phyloP scores from a whole-genome alignment of 2,113 vertebrate species.

The Picathartes gymnocephalus region DNA sequence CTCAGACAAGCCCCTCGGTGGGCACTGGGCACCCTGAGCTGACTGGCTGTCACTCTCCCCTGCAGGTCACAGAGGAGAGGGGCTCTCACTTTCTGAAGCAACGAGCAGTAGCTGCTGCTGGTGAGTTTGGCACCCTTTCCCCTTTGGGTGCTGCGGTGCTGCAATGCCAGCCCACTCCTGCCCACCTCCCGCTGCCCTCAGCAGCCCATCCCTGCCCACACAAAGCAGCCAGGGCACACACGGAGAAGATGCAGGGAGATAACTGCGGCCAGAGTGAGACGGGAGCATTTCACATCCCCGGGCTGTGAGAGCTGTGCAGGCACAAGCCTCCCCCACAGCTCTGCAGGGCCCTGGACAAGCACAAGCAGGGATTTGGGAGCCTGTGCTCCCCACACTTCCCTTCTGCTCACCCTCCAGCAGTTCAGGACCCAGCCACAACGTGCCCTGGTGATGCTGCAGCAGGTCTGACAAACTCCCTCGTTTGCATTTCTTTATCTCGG shows the following conservation, averaged over 20 bases:
- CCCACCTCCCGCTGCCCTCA: neutral
- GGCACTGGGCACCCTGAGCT: neutral
- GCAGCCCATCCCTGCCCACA: neutral
- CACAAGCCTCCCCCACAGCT: neutral
- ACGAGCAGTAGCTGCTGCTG: neutral
- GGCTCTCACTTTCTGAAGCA: constrained; percentile 12
- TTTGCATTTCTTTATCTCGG: neutral
- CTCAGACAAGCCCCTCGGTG: rapidly evolving
- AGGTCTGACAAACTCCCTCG: neutral
- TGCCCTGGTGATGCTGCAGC: neutral
- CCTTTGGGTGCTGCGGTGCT: neutral
- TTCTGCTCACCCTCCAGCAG: rapidly evolving
- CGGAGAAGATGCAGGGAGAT: neutral
- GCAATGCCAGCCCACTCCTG: neutral
- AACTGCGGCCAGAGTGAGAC: rapidly evolving
- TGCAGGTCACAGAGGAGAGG: neutral
- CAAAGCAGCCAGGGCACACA: neutral
- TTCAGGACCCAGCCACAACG: rapidly evolving
- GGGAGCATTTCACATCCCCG: rapidly evolving
- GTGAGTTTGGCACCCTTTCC: neutral
- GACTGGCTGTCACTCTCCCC: neutral
- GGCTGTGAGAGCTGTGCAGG: neutral
- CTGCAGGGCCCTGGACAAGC: neutral
- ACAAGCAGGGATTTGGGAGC: neutral
- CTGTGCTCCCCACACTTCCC: neutral